These are phyloP conservation scores for Chaitophorus viminalis DNA, from an alignment of 2,888 invertebrate species.

Conservation along the genomic window DNA sequence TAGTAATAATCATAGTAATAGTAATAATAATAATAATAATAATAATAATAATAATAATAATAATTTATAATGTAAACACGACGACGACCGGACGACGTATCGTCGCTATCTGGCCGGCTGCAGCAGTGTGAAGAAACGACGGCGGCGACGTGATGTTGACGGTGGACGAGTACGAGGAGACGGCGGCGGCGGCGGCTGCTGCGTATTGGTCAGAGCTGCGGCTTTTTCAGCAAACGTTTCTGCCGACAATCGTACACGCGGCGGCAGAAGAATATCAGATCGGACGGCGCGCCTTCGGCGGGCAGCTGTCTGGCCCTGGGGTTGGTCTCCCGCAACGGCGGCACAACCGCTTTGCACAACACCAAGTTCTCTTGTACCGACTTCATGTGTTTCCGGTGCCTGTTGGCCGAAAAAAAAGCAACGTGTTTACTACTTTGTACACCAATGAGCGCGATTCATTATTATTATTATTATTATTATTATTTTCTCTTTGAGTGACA, in stretches of 20 bases:
- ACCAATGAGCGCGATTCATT: no score
- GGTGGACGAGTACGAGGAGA: no score
- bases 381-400: slow-evolving; percentile 76
- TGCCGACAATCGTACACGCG: slow-evolving; percentile 94
- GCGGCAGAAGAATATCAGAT: slow-evolving; percentile 93
- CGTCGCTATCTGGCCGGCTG: neutral
- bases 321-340: slow-evolving; percentile 77
- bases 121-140: neutral
- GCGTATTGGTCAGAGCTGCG: slow-evolving; percentile 62
- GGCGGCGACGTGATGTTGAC: neutral
- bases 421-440: no score
- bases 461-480: no score
- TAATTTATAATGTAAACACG: slow-evolving; percentile 2
- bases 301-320: slow-evolving; percentile 70
- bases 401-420: neutral
- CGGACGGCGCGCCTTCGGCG: slow-evolving; percentile 77
- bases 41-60: slow-evolving; percentile 29
- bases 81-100: neutral
- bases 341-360: slow-evolving; percentile 79
- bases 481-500: no score
- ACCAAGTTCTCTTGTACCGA: slow-evolving; percentile 81
- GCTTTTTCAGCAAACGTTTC: slow-evolving; percentile 73
- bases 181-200: neutral
- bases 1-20: neutral
- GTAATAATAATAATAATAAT: slow-evolving; percentile 27